Evolutionary conservation across 2,888 invertebrate species (phyloP).

Genomic region (Troides oblongomaculatus): DNA sequence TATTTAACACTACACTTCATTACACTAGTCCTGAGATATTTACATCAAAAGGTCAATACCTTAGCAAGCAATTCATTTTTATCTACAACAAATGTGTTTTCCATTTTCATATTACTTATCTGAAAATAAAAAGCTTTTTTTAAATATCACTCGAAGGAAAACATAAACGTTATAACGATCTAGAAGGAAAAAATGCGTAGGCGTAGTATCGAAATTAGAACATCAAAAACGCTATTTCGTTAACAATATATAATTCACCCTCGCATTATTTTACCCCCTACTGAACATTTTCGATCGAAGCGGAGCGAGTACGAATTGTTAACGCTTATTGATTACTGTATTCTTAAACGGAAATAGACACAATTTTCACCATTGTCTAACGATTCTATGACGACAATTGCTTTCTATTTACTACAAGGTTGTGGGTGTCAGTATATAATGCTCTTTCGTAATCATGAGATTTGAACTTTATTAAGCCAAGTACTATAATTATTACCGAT

Average conservation of each 20-base stretch:
- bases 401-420: conserved; percentile 75
- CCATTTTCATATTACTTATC: conserved; percentile 42
- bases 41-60: conserved; percentile 46
- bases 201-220: conserved; percentile 36
- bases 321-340: conserved; percentile 33
- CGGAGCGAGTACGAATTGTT: conserved; percentile 23
- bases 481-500: conserved; percentile 58
- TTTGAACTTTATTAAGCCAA: conserved; percentile 59
- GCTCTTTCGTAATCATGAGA: conserved; percentile 69
- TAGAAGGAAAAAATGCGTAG: conserved; percentile 33
- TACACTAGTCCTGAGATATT: conserved; percentile 48
- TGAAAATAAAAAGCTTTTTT: conserved; percentile 37
- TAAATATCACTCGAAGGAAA: not conserved
- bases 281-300: conserved; percentile 19
- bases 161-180: conserved; percentile 12
- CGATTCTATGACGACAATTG: conserved; percentile 56
- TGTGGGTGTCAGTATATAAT: conserved; percentile 68
- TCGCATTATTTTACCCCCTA: not conserved
- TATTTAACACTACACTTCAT: conserved; percentile 30
- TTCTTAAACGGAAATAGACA: conserved; percentile 53
- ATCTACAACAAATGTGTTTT: conserved; percentile 40
- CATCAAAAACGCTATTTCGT: conserved; percentile 28
- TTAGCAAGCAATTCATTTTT: conserved; percentile 46
- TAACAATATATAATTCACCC: conserved; percentile 17
- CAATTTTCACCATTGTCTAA: conserved; percentile 64